Conservation (phyloP, 2,797 vertebrate genomes). For the Enteromius afrohamiltoni region DNA sequence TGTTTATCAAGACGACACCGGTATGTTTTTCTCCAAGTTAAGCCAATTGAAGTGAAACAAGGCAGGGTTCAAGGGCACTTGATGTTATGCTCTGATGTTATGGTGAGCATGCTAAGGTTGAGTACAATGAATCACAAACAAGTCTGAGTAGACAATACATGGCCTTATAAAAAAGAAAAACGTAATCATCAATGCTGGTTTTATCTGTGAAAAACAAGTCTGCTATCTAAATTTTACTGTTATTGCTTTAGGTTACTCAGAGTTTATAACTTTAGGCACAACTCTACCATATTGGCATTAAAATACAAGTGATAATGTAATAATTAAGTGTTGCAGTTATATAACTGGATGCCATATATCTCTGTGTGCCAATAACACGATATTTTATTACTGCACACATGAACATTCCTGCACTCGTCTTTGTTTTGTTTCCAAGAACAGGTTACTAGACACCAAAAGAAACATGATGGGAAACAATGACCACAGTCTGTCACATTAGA, state of each 20-base stretch:
- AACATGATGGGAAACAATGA: conserved; percentile 10
- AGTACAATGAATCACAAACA: conserved; percentile 19
- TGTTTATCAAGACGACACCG: conserved; percentile 3
- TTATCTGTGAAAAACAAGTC: conserved; percentile 33
- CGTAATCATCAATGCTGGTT: neutral
- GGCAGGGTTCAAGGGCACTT: conserved; percentile 33
- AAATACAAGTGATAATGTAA: neutral
- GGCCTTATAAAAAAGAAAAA: conserved; percentile 5
- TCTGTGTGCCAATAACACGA: neutral
- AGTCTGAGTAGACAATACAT: conserved; percentile 17
- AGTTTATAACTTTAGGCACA: neutral
- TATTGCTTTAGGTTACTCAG: neutral
- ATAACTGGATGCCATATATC: neutral
- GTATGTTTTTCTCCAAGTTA: conserved; percentile 7
- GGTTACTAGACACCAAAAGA: neutral
- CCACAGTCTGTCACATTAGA: neutral
- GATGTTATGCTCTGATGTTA: conserved; percentile 26
- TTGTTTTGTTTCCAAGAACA: conserved; percentile 19
- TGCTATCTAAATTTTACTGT: conserved; percentile 13
- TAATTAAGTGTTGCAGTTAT: neutral
- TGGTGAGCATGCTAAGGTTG: conserved; percentile 1
- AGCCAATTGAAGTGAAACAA: conserved; percentile 4
- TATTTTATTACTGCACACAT: neutral
- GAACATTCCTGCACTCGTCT: neutral
- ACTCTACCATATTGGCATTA: neutral